Conservation (phyloP, 1,140 invertebrate genomes). For the Anoplophora glabripennis region DNA sequence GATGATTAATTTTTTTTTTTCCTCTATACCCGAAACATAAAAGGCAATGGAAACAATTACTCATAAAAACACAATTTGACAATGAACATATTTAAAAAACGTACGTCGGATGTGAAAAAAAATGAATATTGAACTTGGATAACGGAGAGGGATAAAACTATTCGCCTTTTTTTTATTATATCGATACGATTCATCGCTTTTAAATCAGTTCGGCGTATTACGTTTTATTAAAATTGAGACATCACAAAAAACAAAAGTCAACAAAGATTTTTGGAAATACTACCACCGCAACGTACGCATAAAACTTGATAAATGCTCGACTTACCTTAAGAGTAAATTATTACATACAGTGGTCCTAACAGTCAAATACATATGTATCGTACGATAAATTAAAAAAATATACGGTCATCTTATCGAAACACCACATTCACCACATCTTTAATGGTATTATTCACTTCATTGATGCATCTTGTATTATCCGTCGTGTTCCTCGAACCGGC, state of each 20-base stretch:
- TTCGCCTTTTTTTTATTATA: too few relatives aligned
- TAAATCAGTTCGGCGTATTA: constrained; percentile 1
- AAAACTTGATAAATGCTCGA: constrained; percentile 21
- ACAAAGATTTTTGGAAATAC: constrained; percentile 3
- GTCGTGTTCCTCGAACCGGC: constrained; percentile 68
- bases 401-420: constrained; percentile 64
- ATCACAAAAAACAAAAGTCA: too few relatives aligned
- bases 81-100: too few relatives aligned
- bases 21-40: too few relatives aligned
- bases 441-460: constrained; percentile 75
- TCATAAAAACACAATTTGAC: too few relatives aligned
- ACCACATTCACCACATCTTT: constrained; percentile 79
- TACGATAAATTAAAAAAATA: constrained; percentile 3
- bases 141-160: too few relatives aligned
- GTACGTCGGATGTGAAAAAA: too few relatives aligned
- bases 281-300: constrained; percentile 15
- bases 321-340: constrained; percentile 22
- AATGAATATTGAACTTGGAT: too few relatives aligned
- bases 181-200: not conserved
- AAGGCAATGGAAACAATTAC: too few relatives aligned
- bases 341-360: constrained; percentile 32
- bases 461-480: constrained; percentile 65
- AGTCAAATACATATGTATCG: constrained; percentile 30
- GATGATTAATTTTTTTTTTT: too few relatives aligned
- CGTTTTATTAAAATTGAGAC: too few relatives aligned